phyloP scores from a whole-genome alignment of 2,113 vertebrate species.

The Caranx ignobilis region DNA sequence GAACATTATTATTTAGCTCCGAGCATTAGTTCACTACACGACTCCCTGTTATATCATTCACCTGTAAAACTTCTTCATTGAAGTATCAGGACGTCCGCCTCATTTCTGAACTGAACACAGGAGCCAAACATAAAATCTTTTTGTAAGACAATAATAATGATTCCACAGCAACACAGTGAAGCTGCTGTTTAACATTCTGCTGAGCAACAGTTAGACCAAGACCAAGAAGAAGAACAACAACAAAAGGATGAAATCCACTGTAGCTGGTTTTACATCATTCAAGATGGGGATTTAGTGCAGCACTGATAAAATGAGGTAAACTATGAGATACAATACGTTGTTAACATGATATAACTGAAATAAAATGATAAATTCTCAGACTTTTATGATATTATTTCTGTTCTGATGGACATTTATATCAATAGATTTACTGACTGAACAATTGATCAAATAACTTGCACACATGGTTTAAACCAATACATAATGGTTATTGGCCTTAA shows the following conservation, averaged over 20 bases:
- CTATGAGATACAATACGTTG: background rate
- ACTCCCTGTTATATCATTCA: conserved; percentile 11
- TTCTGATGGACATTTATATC: no score
- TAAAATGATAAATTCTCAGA: background rate
- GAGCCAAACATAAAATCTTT: background rate
- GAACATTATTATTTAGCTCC: background rate
- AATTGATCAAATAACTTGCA: no score
- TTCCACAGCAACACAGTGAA: background rate
- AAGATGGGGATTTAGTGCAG: no score
- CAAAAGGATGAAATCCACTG: background rate
- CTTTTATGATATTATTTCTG: no score
- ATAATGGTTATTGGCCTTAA: no score
- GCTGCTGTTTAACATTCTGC: background rate
- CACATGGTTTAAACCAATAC: no score
- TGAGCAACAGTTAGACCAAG: background rate
- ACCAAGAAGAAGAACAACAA: background rate
- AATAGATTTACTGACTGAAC: no score
- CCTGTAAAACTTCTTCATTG: background rate
- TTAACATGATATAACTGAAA: background rate
- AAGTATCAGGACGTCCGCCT: background rate
- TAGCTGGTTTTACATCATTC: background rate
- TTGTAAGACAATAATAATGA: background rate
- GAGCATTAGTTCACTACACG: background rate
- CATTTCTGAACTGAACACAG: background rate
- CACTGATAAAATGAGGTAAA: background rate